Conservation (phyloP, 2,888 invertebrate genomes). For the Caenorhabditis afra region DNA sequence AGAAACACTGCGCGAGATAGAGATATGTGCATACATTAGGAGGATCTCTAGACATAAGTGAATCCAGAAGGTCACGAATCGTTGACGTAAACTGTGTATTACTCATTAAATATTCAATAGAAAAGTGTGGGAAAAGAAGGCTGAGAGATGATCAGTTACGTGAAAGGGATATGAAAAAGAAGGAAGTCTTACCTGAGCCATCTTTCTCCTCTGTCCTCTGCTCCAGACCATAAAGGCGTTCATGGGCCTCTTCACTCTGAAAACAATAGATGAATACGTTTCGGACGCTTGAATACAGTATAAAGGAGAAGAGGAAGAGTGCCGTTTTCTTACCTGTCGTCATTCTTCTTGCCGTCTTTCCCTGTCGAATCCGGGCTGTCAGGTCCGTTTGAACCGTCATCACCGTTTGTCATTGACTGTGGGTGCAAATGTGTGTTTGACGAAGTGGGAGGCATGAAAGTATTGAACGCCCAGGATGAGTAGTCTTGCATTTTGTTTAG, state of each 20-base stretch:
- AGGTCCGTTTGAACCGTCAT: conserved; percentile 61
- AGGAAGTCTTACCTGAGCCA: conserved; percentile 75
- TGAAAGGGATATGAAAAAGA: neutral
- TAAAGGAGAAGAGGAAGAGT: neutral
- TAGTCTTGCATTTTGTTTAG: conserved; percentile 67
- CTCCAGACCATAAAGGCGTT: conserved; percentile 80
- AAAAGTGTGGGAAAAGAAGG: conserved; percentile 59
- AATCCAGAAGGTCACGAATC: conserved; percentile 58
- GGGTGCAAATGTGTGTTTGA: conserved; percentile 45
- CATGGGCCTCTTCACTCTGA: conserved; percentile 79
- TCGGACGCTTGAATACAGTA: conserved; percentile 4
- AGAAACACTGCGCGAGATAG: conserved; percentile 16
- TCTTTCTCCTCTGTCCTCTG: conserved; percentile 79
- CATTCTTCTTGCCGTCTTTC: conserved; percentile 70
- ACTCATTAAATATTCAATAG: conserved; percentile 50
- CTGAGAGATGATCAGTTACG: neutral
- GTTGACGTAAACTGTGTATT: conserved; percentile 56
- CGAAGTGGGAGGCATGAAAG: conserved; percentile 60
- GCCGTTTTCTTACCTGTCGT: conserved; percentile 68
- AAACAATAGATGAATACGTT: conserved; percentile 7
- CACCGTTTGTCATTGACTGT: conserved; percentile 31
- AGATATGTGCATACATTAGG: conserved; percentile 51
- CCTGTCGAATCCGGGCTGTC: conserved; percentile 68
- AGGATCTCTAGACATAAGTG: conserved; percentile 53
- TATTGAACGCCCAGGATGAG: conserved; percentile 51